Conservation (phyloP, 2,797 vertebrate genomes). For the Cetoscarus ocellatus region DNA sequence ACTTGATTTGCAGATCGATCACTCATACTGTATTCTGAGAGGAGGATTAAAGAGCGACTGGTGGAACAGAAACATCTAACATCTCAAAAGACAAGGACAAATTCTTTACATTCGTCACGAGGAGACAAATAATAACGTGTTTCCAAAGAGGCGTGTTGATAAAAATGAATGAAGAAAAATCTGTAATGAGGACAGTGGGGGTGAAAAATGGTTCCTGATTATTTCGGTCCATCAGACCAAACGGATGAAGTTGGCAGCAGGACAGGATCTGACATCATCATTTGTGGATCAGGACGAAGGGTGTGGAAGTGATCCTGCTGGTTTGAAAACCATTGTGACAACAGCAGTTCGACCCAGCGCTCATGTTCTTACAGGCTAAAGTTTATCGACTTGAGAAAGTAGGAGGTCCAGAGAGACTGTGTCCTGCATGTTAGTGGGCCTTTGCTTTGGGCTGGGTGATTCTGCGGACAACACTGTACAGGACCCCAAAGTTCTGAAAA, state of each 20-base stretch:
- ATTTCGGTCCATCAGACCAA: constrained; percentile 50
- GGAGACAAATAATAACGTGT: constrained; percentile 7
- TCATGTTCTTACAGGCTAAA: constrained; percentile 54
- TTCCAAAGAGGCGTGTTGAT: constrained; percentile 1
- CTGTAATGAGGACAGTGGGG: constrained; percentile 46
- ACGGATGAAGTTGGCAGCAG: constrained; percentile 69
- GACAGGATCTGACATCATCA: constrained; percentile 74
- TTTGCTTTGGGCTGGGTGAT: constrained; percentile 92
- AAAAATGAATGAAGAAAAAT: constrained; percentile 23
- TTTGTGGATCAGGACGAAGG: constrained; percentile 53
- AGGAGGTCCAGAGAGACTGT: background rate
- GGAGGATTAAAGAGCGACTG: constrained; percentile 25
- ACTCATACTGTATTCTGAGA: constrained; percentile 22
- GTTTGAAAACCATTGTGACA: constrained; percentile 49
- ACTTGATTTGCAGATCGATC: constrained; percentile 52
- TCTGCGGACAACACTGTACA: constrained; percentile 92
- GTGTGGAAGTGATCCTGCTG: constrained; percentile 58
- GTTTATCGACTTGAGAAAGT: constrained; percentile 43
- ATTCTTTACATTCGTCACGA: background rate
- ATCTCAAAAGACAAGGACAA: constrained; percentile 8
- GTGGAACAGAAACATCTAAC: constrained; percentile 10
- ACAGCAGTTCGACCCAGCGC: constrained; percentile 53
- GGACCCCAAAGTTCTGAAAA: constrained; percentile 92
- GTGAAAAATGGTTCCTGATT: constrained; percentile 67
- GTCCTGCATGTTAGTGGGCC: constrained; percentile 82